Conservation (phyloP, 2,797 vertebrate species). For the Oreortyx pictus region DNA sequence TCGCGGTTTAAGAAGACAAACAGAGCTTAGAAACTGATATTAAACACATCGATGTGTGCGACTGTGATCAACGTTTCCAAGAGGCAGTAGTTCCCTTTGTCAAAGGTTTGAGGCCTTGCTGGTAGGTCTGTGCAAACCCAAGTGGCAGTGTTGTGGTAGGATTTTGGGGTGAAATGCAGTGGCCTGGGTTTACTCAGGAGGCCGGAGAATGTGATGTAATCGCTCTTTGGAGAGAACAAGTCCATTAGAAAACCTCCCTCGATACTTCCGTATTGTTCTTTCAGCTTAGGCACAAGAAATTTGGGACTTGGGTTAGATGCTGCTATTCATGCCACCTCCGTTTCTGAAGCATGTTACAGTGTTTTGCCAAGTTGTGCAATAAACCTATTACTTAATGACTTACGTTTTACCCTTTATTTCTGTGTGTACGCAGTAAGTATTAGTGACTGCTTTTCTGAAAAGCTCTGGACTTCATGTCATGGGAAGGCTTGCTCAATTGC, state of each 20-base stretch:
- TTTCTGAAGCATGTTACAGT: neutral
- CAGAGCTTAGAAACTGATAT: neutral
- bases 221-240: neutral
- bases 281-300: neutral
- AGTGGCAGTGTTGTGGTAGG: neutral
- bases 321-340: accelerated
- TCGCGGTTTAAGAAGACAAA: neutral
- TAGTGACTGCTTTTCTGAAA: accelerated
- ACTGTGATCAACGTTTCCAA: neutral
- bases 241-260: neutral
- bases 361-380: neutral
- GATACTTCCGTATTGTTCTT: neutral
- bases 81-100: neutral
- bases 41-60: accelerated
- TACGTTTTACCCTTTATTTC: accelerated
- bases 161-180: neutral
- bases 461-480: accelerated
- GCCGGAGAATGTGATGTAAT: neutral
- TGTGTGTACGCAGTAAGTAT: neutral
- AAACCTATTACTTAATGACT: neutral
- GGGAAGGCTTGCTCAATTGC: accelerated
- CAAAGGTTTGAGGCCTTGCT: neutral
- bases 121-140: neutral
- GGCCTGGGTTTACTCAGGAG: neutral
- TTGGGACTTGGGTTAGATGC: neutral